phyloP scores from a whole-genome alignment of 37 sponge, comb jelly and placozoan species.

The Ianthella basta region DNA sequence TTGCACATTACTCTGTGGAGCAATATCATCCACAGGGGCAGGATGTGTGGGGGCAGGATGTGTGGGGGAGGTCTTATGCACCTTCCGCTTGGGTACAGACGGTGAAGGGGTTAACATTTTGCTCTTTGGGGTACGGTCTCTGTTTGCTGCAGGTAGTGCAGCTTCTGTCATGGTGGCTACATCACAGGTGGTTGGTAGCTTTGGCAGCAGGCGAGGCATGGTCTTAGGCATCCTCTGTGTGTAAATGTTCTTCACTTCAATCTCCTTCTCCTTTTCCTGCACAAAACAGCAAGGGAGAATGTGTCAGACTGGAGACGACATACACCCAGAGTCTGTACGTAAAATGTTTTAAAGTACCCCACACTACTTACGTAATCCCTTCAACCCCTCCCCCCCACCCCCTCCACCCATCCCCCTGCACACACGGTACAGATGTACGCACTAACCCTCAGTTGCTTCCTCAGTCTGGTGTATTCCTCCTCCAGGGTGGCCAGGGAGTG shows the following conservation, averaged over 20 bases:
- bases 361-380: not conserved
- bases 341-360: not conserved
- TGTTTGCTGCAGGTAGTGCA: not conserved
- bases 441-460: slow-evolving; percentile 47
- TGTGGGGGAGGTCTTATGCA: slow-evolving; percentile 18
- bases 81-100: not conserved
- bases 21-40: too few relatives aligned
- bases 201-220: slow-evolving; percentile 12
- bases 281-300: not conserved
- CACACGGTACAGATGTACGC: not conserved
- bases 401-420: not conserved
- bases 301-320: too few relatives aligned
- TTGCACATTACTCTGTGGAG: not conserved
- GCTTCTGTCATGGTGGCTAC: not conserved
- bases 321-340: not conserved
- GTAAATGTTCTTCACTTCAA: slow-evolving; percentile 81
- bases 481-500: not conserved
- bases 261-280: slow-evolving; percentile 73
- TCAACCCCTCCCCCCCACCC: not conserved
- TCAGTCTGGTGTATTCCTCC: slow-evolving; percentile 9
- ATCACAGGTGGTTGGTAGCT: not conserved
- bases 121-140: too few relatives aligned
- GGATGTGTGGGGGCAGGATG: slow-evolving; percentile 17
- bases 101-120: not conserved
- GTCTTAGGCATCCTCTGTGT: slow-evolving; percentile 51